Percentiles rank a stretch among this genome's conserved stretches.
Evolutionary conservation across 2,113 vertebrate genomes (phyloP).

Genomic region (Hystrix brachyura): DNA sequence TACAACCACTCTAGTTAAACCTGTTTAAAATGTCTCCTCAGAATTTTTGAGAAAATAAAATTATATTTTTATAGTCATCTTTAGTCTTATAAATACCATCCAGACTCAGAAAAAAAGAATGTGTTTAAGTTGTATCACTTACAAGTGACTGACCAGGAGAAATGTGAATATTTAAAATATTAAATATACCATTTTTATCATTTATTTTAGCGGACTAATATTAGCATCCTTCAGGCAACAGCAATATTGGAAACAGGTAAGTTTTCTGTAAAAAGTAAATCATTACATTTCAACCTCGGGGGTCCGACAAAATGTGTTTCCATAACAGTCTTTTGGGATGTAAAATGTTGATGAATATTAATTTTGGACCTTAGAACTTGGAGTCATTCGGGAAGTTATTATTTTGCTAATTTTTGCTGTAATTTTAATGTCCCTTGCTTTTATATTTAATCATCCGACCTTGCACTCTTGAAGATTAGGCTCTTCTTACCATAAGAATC

Average conservation of each 20-base stretch:
- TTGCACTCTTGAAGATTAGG: neutral
- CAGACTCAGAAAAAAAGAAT: neutral
- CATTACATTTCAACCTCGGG: neutral
- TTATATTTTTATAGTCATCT: neutral
- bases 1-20: neutral
- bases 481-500: neutral
- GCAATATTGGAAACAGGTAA: neutral
- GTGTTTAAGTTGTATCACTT: neutral
- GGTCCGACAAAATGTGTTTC: neutral
- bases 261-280: neutral
- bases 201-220: neutral
- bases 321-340: neutral
- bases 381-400: neutral
- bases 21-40: neutral
- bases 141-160: neutral
- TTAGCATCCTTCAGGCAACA: neutral
- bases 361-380: neutral
- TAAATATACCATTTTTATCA: neutral
- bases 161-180: neutral
- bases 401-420: neutral
- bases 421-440: neutral
- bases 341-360: neutral
- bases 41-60: neutral
- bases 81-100: neutral
- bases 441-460: neutral